These are phyloP conservation scores for Nymphalis polychloros DNA, from an alignment of 2,888 invertebrate species.

Conservation along the genomic window DNA sequence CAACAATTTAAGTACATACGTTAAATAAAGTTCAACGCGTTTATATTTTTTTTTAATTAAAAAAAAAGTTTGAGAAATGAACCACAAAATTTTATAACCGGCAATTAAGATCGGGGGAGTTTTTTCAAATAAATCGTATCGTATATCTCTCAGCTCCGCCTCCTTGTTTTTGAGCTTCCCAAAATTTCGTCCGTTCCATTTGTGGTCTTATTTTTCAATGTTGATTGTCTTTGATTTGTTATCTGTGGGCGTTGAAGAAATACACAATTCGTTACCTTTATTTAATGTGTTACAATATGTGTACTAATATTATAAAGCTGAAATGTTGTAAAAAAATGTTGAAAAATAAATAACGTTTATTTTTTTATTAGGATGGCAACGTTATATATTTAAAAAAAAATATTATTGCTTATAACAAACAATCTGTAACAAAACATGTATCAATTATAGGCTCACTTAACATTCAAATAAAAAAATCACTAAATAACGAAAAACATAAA, in stretches of 20 bases:
- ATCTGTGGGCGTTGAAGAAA: background rate
- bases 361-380: too few species aligned
- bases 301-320: background rate
- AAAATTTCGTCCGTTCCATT: background rate
- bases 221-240: background rate
- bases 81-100: constrained; percentile 20
- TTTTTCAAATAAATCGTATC: constrained; percentile 23
- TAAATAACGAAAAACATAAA: too few species aligned
- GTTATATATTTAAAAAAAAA: too few species aligned
- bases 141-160: constrained; percentile 23
- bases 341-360: too few species aligned
- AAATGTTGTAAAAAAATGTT: too few species aligned
- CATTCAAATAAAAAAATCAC: too few species aligned
- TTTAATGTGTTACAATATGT: background rate
- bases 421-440: too few species aligned
- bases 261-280: background rate
- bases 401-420: too few species aligned
- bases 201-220: background rate
- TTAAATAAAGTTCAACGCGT: too few species aligned
- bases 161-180: constrained; percentile 13
- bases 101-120: constrained; percentile 19
- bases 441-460: too few species aligned
- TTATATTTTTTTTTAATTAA: background rate
- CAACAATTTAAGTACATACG: background rate
- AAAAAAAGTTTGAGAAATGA: constrained; percentile 16